Evolutionary conservation across 2,888 invertebrate species (phyloP).

Genomic region (Suillia variegata): DNA sequence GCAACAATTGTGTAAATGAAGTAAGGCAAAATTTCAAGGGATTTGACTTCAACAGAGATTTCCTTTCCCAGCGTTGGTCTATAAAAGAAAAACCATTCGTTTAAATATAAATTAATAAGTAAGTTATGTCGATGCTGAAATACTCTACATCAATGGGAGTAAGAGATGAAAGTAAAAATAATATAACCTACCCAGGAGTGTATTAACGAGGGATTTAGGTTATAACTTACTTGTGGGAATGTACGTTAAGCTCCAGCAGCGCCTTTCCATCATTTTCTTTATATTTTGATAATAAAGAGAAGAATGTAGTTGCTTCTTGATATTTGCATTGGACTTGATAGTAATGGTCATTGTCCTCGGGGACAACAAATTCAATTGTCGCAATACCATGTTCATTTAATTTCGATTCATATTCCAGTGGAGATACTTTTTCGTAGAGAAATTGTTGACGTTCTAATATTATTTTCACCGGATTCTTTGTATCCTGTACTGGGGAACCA

Average conservation of each 20-base stretch:
- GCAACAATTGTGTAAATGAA: constrained; percentile 81
- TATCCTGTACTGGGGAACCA: constrained; percentile 68
- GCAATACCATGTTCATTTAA: constrained; percentile 70
- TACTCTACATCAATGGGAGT: no score
- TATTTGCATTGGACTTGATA: constrained; percentile 35
- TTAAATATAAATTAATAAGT: no score
- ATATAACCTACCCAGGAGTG: no score
- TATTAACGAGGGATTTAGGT: no score
- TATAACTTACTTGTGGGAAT: constrained; percentile 43
- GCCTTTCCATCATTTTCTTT: constrained; percentile 21
- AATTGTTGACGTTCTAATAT: constrained; percentile 32
- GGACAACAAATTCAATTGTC: constrained; percentile 68
- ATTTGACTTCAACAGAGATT: constrained; percentile 75
- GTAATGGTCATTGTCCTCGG: constrained; percentile 51
- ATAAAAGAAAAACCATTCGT: constrained; percentile 42
- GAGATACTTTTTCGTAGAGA: constrained; percentile 48
- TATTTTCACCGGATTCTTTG: constrained; percentile 64
- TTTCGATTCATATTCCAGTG: constrained; percentile 44
- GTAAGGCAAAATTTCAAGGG: constrained; percentile 75
- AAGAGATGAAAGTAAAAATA: no score
- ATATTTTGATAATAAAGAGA: constrained; percentile 40
- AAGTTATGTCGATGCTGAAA: no score
- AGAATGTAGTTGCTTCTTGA: constrained; percentile 29
- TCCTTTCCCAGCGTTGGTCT: constrained; percentile 70
- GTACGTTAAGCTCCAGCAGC: constrained; percentile 33